A percentile compares a stretch with the other conserved stretches of the same genome.
Conservation (phyloP, 2,888 invertebrate genomes). For the Laothoe populi region DNA sequence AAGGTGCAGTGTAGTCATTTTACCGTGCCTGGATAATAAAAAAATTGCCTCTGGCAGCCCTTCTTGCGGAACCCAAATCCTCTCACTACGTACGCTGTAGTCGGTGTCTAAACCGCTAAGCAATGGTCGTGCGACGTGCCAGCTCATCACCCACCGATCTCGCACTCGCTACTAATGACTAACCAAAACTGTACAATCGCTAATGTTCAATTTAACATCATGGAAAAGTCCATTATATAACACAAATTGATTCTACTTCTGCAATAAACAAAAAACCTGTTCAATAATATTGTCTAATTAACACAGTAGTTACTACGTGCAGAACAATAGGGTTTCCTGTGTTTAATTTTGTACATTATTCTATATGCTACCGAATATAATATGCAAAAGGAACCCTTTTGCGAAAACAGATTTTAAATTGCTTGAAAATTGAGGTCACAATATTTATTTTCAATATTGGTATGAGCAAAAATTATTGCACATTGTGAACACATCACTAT, state of each 20-base stretch:
- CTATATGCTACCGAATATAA: no score
- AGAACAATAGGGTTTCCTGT: no score
- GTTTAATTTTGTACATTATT: no score
- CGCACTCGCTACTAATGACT: slow-evolving; percentile 14
- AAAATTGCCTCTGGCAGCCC: no score
- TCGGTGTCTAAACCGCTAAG: slow-evolving; percentile 14
- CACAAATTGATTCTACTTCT: slow-evolving; percentile 5
- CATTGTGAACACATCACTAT: no score
- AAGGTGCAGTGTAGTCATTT: no score
- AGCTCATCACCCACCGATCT: neutral
- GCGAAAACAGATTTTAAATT: no score
- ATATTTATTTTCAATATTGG: no score
- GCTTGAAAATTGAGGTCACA: no score
- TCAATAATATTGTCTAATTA: neutral
- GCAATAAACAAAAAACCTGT: slow-evolving; percentile 12
- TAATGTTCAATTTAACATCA: neutral
- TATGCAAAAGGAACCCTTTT: no score
- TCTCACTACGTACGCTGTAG: neutral
- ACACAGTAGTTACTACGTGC: neutral
- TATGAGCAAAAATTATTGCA: no score
- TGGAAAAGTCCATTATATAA: slow-evolving; percentile 5
- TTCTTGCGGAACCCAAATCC: slow-evolving; percentile 1
- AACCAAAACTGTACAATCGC: slow-evolving; percentile 13
- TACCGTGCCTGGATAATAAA: no score
- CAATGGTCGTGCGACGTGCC: neutral